Evolutionary conservation across 2,113 vertebrate species (phyloP), one percentile per base, ranked within the genome.

Genomic region (Campylomormyrus numenius): DNA sequence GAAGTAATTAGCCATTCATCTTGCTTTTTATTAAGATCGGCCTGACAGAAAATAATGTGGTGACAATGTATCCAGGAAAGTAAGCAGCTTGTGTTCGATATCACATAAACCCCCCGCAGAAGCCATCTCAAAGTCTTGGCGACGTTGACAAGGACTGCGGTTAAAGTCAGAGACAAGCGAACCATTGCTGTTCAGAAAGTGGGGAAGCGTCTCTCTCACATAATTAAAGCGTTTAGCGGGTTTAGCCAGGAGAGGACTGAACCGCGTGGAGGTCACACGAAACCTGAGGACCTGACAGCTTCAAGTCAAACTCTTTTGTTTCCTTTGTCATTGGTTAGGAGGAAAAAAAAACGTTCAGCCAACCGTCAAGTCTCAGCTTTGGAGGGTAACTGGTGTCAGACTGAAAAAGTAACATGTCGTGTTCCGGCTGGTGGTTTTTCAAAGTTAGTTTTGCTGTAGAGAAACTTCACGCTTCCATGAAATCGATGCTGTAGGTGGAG

Each of bases 1-100:
- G 98, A 97, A 98, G 97, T 98, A 98, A 97, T 98, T 98, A 98
- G 97, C 97, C 97, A 97, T 99, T 98, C 97, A 98, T 99, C 98
- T 99, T 96, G 95, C 96, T 87, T 87, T 80, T 87, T 87, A 87
- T 87, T 95, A 95, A 96, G 98, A 98, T 97, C 97, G 97, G 97
- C 96, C 97, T 97, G 96, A 97, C 97, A 97, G 97, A 97, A 97
- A 98, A 98, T 99, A 98, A 97, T 97, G 97, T 97, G 96, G 95
- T 96, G 97, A 96, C 96, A 97, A 97, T 95, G 96, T 97, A 97
- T 96, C 96, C 96, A 97, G 96, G 96, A 97, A 97, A 97, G 96
- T 96, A 96, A 95, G 95, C 96, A 97, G 97, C 97, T 96, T 96
- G 95, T 95, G 96, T 97, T 97, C 96, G 88, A 50, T 70, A 45